These are phyloP conservation scores for Crypturellus tataupa DNA, from an alignment of 2,797 vertebrate genomes.

Conservation along the genomic window DNA sequence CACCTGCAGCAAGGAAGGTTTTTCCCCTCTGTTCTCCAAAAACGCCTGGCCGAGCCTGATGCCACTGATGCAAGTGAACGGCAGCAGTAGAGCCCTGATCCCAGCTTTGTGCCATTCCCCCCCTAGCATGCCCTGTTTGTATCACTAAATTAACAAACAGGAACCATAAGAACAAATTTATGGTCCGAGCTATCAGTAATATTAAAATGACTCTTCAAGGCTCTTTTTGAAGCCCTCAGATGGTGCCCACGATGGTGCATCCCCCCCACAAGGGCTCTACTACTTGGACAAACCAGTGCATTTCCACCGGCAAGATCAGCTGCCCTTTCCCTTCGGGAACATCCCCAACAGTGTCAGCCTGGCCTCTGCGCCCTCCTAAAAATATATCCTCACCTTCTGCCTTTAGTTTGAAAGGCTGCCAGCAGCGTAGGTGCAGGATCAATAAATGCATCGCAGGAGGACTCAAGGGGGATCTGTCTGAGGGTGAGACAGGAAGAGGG, in stretches of 20 bases:
- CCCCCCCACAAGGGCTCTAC: not conserved
- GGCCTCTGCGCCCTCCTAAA: not conserved
- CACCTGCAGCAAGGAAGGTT: not conserved
- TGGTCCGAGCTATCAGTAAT: not conserved
- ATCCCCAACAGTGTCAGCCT: accelerated
- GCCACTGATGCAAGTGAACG: not conserved
- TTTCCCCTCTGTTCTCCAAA: not conserved
- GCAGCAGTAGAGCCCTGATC: not conserved
- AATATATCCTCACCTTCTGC: not conserved
- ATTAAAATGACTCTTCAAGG: not conserved
- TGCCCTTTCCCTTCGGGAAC: not conserved
- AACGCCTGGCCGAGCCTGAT: not conserved
- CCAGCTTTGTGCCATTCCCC: not conserved
- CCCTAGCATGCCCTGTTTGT: accelerated
- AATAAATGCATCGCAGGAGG: not conserved
- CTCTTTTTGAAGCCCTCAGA: not conserved
- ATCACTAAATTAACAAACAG: not conserved
- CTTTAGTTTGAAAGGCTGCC: not conserved
- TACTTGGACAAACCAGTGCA: not conserved
- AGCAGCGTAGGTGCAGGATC: not conserved
- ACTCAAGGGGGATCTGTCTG: not conserved
- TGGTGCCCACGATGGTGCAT: not conserved
- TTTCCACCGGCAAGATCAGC: not conserved
- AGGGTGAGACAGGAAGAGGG: not conserved
- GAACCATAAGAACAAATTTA: not conserved